These are phyloP conservation scores for Chrysocyon brachyurus DNA, from an alignment of 2,797 vertebrate genomes.

Conservation along the genomic window DNA sequence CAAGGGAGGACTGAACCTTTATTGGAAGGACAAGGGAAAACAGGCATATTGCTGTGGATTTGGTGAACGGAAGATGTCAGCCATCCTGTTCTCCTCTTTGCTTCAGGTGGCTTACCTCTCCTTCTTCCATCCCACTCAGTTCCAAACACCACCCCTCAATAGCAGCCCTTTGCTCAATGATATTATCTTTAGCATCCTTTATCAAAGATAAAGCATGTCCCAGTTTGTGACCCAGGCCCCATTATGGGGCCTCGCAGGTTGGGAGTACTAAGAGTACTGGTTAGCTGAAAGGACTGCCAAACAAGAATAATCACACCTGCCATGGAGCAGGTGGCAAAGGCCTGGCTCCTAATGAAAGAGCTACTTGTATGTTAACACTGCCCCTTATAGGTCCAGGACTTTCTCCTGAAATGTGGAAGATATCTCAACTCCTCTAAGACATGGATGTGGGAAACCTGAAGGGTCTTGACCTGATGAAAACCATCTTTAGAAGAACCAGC, in stretches of 20 bases:
- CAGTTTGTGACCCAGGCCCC: not conserved
- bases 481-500: not conserved
- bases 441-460: not conserved
- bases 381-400: not conserved
- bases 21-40: not conserved
- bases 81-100: rapidly evolving
- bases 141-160: not conserved
- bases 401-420: not conserved
- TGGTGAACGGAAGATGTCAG: not conserved
- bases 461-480: not conserved
- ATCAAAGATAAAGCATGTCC: not conserved
- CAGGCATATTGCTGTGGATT: rapidly evolving
- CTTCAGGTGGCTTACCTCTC: not conserved
- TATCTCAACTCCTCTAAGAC: not conserved
- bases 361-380: not conserved
- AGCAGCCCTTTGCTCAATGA: not conserved
- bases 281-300: not conserved
- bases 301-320: not conserved
- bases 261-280: not conserved
- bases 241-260: rapidly evolving
- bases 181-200: not conserved
- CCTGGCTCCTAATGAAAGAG: not conserved
- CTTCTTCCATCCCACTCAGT: not conserved
- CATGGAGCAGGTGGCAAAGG: not conserved
- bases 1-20: not conserved